Evolutionary conservation across 1,140 invertebrate species (phyloP).

Genomic region (Harpegnathos saltator): DNA sequence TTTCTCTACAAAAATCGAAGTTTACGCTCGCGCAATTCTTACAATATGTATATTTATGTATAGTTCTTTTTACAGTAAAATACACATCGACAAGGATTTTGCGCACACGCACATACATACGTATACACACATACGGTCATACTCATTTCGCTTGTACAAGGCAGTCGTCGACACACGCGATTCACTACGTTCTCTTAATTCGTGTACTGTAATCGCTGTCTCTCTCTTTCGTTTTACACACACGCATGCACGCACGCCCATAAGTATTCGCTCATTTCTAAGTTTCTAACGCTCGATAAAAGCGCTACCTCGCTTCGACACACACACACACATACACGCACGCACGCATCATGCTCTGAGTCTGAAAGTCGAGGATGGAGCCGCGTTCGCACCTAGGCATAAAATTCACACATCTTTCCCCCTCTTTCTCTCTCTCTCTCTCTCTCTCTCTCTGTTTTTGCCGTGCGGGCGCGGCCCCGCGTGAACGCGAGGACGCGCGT

Average conservation of each 20-base stretch:
- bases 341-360: neutral
- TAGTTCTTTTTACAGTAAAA: constrained; percentile 83
- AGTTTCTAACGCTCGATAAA: constrained; percentile 55
- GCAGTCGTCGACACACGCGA: constrained; percentile 40
- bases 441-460: neutral
- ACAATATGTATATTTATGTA: constrained; percentile 24
- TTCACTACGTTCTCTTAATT: constrained; percentile 39
- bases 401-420: constrained; percentile 18
- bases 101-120: constrained; percentile 63
- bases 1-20: constrained; percentile 81
- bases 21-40: constrained; percentile 69
- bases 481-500: constrained; percentile 12
- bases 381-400: constrained; percentile 36
- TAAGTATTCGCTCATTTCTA: constrained; percentile 17
- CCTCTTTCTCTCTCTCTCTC: neutral
- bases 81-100: constrained; percentile 81
- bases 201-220: constrained; percentile 38
- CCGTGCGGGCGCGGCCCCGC: constrained; percentile 23
- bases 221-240: neutral
- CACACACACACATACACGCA: constrained; percentile 37
- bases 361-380: constrained; percentile 37
- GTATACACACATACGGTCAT: constrained; percentile 32
- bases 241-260: neutral
- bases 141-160: constrained; percentile 42
- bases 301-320: constrained; percentile 45